Conservation (phyloP, 2,113 vertebrate species). For the Oophaga pumilio region DNA sequence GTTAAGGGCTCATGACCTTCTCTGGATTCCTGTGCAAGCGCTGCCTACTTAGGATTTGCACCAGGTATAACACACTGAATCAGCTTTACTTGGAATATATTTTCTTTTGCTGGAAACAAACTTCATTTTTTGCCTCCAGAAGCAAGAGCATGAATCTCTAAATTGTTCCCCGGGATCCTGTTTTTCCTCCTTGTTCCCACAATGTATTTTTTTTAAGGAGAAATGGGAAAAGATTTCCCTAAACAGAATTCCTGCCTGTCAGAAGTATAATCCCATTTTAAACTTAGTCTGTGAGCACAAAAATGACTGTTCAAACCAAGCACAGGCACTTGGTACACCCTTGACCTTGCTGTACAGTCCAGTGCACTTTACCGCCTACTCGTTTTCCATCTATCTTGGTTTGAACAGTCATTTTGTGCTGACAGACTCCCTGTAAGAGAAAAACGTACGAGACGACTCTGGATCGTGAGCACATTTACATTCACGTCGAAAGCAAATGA, state of each 20-base stretch:
- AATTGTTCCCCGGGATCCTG: background rate
- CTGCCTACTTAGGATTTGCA: too few species aligned
- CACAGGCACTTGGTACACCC: too few species aligned
- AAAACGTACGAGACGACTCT: background rate
- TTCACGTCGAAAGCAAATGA: background rate
- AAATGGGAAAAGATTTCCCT: background rate
- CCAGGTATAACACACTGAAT: too few species aligned
- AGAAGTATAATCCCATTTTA: background rate
- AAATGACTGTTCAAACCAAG: too few species aligned
- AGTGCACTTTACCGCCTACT: too few species aligned
- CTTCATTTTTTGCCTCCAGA: background rate
- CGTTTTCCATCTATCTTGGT: too few species aligned
- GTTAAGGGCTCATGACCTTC: too few species aligned
- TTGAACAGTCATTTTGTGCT: too few species aligned
- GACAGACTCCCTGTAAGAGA: background rate
- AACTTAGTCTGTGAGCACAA: too few species aligned
- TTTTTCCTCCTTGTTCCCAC: too few species aligned
- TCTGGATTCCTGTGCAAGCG: too few species aligned
- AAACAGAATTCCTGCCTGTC: background rate
- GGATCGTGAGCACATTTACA: background rate
- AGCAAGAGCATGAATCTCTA: background rate
- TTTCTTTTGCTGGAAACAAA: background rate
- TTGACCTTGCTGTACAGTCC: too few species aligned
- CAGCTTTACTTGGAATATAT: background rate
- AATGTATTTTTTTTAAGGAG: background rate